Evolutionary conservation across 2,888 invertebrate species (phyloP), one percentile per base, ranked within the genome.

Genomic region (Theristus sp.): DNA sequence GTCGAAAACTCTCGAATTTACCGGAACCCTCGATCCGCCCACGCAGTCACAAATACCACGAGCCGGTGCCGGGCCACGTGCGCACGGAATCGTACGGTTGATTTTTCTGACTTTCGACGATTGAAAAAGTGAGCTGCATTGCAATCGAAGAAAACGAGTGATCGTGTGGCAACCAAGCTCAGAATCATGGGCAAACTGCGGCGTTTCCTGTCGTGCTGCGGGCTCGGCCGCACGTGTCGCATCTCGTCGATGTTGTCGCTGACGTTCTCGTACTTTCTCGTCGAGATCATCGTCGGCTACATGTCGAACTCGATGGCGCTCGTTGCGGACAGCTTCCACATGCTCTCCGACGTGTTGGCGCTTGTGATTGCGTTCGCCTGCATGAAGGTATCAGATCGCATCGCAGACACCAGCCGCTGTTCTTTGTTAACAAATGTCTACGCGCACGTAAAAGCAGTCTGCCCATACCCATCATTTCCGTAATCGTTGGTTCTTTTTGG

Each of bases 291-390:
- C 22, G 74, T 76, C 10, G 79, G 79, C 1, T 74, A 77, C 63
- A 64, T 77, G 26, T 74, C 75, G 38, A 75, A 76, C 63, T 77
- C 77, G 1, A 73, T 78, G 28, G 77, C 78, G 2, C 68, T 80
- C 24, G 74, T 79, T 1, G 79, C 79, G 1, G 79, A 79, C 65
- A 76, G 78, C 3, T 79, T 79, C 63, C 79, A 79, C 68, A 79
- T 79, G 79, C 67, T 80, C 38, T 76, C 77, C 24, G 79, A 79
- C 67, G 76, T 79, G 1, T 71, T 79, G 64, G 78, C 79, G 0
- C 69, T 80, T 26, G 67, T 73, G 25, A 74, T 79, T 17, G 79
- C 78, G n/a, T 74, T 78, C 64, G 72, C 74, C 2, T 77, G 79
- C 54, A 73, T 79, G 27, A 66, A 74, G 69, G 78, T 77, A 66